These are phyloP conservation scores for Sarcoramphus papa DNA, from an alignment of 2,797 vertebrate genomes.

Conservation along the genomic window DNA sequence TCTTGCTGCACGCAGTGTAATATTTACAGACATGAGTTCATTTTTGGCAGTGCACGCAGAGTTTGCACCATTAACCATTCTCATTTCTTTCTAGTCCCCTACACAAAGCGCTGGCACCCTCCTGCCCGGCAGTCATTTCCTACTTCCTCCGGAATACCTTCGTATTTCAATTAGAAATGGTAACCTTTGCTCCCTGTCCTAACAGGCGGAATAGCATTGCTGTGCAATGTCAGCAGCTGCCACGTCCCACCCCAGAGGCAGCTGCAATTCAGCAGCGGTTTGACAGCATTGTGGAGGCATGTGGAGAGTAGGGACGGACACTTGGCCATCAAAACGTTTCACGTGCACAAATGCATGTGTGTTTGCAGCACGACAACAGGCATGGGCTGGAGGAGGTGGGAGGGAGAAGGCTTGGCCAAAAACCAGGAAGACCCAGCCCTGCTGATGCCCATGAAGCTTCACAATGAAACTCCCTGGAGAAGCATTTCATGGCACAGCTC, in stretches of 20 bases:
- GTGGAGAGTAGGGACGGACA: background rate
- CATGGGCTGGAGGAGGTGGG: background rate
- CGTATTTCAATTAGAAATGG: background rate
- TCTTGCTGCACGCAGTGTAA: background rate
- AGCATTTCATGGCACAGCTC: background rate
- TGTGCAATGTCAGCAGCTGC: background rate
- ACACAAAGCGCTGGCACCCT: background rate
- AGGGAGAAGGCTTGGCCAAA: background rate
- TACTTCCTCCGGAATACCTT: background rate
- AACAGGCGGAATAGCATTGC: background rate
- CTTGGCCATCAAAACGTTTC: background rate
- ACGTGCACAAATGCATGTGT: fast-evolving
- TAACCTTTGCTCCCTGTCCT: background rate
- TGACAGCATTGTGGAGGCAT: background rate
- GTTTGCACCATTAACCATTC: background rate
- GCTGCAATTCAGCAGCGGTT: background rate
- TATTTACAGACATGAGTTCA: slow-evolving; percentile 36
- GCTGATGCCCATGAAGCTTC: background rate
- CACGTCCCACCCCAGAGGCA: background rate
- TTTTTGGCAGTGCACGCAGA: background rate
- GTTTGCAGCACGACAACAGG: background rate
- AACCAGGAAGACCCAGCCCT: background rate
- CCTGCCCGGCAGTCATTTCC: background rate
- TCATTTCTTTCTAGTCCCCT: background rate
- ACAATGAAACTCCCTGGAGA: background rate